Conservation (phyloP, 1,140 invertebrate species). For the Sycophila sp. region DNA sequence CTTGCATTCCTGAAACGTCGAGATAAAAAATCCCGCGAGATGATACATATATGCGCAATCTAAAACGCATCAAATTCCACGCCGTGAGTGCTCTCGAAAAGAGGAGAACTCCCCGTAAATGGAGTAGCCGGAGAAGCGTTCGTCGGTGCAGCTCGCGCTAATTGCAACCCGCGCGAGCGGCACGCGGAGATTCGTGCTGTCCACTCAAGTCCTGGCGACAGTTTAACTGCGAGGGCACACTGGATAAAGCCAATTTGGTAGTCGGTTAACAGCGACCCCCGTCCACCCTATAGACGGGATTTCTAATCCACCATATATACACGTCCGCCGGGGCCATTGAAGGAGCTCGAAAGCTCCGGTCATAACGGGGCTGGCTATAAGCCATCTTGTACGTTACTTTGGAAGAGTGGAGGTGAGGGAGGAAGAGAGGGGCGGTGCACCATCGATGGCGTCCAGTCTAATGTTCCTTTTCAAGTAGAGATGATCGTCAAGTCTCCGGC, state of each 20-base stretch:
- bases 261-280: constrained; percentile 7
- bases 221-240: not conserved
- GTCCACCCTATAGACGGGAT: not conserved
- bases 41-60: not conserved
- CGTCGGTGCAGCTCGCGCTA: not conserved
- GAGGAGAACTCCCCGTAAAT: too few species aligned
- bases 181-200: not conserved
- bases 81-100: not conserved
- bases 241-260: constrained; percentile 7
- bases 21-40: too few species aligned
- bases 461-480: not conserved
- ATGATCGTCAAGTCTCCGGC: not conserved
- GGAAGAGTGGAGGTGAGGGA: too few species aligned
- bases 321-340: not conserved
- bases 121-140: not conserved
- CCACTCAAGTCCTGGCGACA: not conserved
- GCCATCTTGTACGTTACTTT: constrained; percentile 4
- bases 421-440: not conserved
- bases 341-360: too few species aligned
- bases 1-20: too few species aligned
- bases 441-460: not conserved
- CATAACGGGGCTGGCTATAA: constrained; percentile 8
- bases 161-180: not conserved
- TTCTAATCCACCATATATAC: not conserved
- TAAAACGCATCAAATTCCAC: not conserved